Evolutionary conservation across 2,113 vertebrate genomes (phyloP).

Genomic region (Pagrus major): DNA sequence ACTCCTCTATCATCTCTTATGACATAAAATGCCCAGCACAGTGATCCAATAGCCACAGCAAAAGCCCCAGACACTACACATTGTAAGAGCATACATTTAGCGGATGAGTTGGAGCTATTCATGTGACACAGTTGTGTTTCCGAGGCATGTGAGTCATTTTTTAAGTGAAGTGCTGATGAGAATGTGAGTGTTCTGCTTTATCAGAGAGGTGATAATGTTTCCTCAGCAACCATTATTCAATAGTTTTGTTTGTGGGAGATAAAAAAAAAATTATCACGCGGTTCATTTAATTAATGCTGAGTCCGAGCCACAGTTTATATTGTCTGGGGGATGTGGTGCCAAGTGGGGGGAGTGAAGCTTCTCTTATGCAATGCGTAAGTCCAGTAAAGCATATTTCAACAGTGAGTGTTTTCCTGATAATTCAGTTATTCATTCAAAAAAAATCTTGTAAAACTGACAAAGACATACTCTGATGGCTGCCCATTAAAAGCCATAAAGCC

Average conservation of each 20-base stretch:
- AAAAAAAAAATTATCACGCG: conserved; percentile 19
- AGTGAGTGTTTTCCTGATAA: background rate
- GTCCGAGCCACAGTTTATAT: background rate
- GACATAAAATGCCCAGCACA: conserved; percentile 43
- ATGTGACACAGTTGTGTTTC: conserved; percentile 31
- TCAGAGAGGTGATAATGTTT: conserved; percentile 15
- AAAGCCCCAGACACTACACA: conserved; percentile 42
- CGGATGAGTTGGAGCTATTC: conserved; percentile 36
- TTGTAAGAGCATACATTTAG: conserved; percentile 50
- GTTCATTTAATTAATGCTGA: conserved; percentile 23
- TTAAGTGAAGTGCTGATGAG: conserved; percentile 16
- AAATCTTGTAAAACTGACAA: background rate
- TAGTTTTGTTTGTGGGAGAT: conserved; percentile 18
- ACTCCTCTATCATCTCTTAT: conserved; percentile 76
- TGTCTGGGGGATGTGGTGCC: background rate
- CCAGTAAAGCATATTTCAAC: conserved; percentile 5
- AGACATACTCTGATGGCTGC: background rate
- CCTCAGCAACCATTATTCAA: background rate
- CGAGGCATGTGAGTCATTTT: conserved; percentile 44
- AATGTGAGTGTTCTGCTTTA: conserved; percentile 20
- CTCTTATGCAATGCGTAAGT: background rate
- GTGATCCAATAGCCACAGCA: conserved; percentile 55
- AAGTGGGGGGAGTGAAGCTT: background rate
- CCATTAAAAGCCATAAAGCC: background rate
- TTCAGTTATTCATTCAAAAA: background rate